Evolutionary conservation across 2,888 invertebrate genomes (phyloP), one percentile per base, ranked within the genome.

Genomic region (Chloroclysta siterata): DNA sequence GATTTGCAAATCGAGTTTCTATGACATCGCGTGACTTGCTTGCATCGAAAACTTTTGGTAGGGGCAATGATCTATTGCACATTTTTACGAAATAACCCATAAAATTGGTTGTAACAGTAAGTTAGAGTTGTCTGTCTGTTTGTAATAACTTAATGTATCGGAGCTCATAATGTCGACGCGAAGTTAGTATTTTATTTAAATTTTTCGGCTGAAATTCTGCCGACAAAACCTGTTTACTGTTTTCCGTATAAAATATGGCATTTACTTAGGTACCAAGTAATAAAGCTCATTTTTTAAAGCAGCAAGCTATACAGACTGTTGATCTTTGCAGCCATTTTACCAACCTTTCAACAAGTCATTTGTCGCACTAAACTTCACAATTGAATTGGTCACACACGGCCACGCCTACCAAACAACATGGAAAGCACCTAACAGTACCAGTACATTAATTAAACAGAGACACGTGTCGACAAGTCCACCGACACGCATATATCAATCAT

Each of bases 71-170:
- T 89, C 84, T 86, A 89, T 81, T 71, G 82, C 79, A 76, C 83
- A 85, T 88, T 88, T 83, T 87, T 83, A 86, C 86, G 80, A 87
- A 90, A 89, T 88, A 88, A 87, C 83, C 88, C 81, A 84, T 89
- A 88, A 88, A 89, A 88, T 87, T 83, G 78, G 80, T 81, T 81
- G 81, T 79, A 81, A 81, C 79, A 78, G 75, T 76, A 79, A 78
- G 75, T 79, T 78, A 74, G 71, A 76, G 58, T 56, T 64, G 66
- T 60, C 75, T 73, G 75, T 79, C 76, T 76, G 80, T 76, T 72
- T 72, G 69, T 68, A 73, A 71, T 73, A 73, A 71, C 72, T 72
- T 68, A 65, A 68, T 67, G 54, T 66, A 60, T 57, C 53, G 48
- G 58, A 29, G 28, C 50, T 57, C 44, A 28, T 54, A 65, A 66